Conservation (phyloP, 1,140 invertebrate genomes). For the Atta colombica region DNA sequence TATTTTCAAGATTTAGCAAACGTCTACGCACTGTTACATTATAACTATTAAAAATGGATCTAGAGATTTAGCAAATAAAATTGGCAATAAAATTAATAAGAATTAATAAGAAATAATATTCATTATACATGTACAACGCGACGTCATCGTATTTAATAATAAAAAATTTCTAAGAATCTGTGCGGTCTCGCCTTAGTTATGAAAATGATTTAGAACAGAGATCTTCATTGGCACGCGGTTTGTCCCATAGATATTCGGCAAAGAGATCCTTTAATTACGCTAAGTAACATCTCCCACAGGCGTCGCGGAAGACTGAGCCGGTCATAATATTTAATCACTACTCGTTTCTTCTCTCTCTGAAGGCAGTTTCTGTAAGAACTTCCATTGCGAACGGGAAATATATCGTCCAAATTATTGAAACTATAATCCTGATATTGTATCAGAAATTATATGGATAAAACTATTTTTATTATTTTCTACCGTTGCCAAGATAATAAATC, state of each 20-base stretch:
- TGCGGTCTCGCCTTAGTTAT: background rate
- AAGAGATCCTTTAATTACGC: conserved; percentile 86
- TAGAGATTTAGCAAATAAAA: background rate
- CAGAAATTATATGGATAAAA: background rate
- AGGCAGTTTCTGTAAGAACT: conserved; percentile 54
- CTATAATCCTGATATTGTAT: background rate
- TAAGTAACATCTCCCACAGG: conserved; percentile 85
- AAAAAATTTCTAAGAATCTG: background rate
- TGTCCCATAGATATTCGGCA: conserved; percentile 75
- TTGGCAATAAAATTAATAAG: background rate
- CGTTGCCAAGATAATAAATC: background rate
- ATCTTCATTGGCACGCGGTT: conserved; percentile 60
- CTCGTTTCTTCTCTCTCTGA: conserved; percentile 81
- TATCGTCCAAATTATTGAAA: conserved; percentile 70
- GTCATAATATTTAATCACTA: conserved; percentile 87
- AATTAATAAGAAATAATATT: background rate
- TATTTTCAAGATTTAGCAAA: conserved; percentile 33
- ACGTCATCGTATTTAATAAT: background rate
- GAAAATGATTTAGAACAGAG: conserved; percentile 34
- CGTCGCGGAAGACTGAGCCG: conserved; percentile 79
- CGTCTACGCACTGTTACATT: background rate
- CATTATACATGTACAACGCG: background rate
- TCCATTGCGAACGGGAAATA: conserved; percentile 64
- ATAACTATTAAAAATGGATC: background rate
- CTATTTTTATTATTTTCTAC: background rate